These are phyloP conservation scores for Ectemnius lituratus DNA, from an alignment of 2,888 invertebrate species.

Conservation along the genomic window DNA sequence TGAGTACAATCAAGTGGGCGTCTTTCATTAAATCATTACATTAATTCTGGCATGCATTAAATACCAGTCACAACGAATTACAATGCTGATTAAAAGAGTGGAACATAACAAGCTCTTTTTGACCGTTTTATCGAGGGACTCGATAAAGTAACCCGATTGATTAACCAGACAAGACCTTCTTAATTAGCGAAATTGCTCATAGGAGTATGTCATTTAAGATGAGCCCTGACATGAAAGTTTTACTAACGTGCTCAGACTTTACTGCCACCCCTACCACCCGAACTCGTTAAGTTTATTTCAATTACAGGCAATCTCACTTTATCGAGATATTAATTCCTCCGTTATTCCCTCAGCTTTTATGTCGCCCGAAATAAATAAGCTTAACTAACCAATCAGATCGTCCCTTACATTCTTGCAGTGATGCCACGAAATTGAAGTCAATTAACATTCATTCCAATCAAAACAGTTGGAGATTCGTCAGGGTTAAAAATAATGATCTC, in stretches of 20 bases:
- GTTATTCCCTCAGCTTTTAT: conserved; percentile 38
- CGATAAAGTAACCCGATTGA: conserved; percentile 23
- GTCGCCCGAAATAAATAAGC: conserved; percentile 4
- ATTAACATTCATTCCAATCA: too few species aligned
- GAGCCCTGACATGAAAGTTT: conserved; percentile 51
- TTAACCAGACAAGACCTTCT: conserved; percentile 24
- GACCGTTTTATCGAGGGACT: conserved; percentile 1
- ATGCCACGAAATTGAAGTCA: too few species aligned
- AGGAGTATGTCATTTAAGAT: conserved; percentile 9
- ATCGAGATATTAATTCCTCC: conserved; percentile 40
- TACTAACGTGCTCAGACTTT: conserved; percentile 53
- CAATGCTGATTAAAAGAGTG: too few species aligned
- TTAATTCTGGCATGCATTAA: too few species aligned
- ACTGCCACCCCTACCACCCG: conserved; percentile 37
- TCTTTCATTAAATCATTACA: too few species aligned
- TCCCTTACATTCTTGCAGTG: too few species aligned
- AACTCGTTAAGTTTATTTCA: conserved; percentile 51
- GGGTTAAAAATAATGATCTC: too few species aligned
- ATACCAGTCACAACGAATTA: too few species aligned
- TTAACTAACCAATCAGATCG: too few species aligned
- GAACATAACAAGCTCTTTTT: background rate
- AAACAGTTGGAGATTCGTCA: too few species aligned
- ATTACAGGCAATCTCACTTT: conserved; percentile 48
- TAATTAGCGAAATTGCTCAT: conserved; percentile 41
- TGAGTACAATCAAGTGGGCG: background rate